Evolutionary conservation across 2,888 invertebrate species (phyloP), one percentile per base, ranked within the genome.

Genomic region (Matsumyia berberina): DNA sequence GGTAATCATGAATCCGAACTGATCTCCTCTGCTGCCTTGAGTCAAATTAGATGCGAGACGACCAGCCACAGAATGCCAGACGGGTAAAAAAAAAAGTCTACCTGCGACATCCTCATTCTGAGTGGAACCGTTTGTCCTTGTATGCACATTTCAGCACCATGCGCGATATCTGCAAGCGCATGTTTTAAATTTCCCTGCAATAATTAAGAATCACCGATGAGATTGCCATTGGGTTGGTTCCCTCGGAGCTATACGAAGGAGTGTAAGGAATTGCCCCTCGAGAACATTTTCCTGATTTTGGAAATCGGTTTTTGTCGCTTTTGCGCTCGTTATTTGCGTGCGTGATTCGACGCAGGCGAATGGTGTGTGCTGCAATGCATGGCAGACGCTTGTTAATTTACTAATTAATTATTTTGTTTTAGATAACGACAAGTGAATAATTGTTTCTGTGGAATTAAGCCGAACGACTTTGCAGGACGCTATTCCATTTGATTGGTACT

Each of bases 341-440:
- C 86, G 85, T 87, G 85, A 80, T 86, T 39, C 69, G 49, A 55
- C 55, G 44, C 39, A 57, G 42, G 17, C 53, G 67, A 57, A 35
- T 49, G 55, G 73, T 66, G 78, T 69, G 62, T 74, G 57, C 58
- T 51, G 24, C 17, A 77, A 74, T 87, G 87, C 88, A 87, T 87
- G 87, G 88, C 89, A 90, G 90, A 90, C 88, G 90, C 88, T 90
- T 89, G 88, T 90, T 90, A 90, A 90, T 90, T 90, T 90, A 87
- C 89, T 90, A 91, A 90, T 90, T 91, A 91, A 91, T 91, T 91
- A 90, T 89, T 90, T 88, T 89, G 89, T 88, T 88, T 88, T 87
- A 89, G 90, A 90, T 88, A 88, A 90, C 88, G 87, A 77, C 86
- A 86, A 88, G 87, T 88, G 88, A 89, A 89, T 90, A 90, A 90